Evolutionary conservation across 2,797 vertebrate genomes (phyloP), one percentile per base, ranked within the genome.

Genomic region (Rhodeus uyekii): DNA sequence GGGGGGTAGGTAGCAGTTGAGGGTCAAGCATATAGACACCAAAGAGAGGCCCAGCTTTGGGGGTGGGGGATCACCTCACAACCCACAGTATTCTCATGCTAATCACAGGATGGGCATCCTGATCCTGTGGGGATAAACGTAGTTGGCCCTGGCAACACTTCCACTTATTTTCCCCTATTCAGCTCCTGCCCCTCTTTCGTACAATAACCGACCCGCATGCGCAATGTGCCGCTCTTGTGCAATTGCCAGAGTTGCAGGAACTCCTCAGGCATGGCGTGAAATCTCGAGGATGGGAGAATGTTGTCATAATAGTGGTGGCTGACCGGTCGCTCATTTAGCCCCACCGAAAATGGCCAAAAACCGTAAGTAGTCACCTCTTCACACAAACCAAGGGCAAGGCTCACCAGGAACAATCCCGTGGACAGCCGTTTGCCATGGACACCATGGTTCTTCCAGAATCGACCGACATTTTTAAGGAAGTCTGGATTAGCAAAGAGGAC

Each of bases 251-350:
- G 96, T 88, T 97, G 97, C 29, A 98, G 92, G 36, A 99, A 99
- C 89, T 99, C 98, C 90, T 99, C 98, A 0, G 98, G 97, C 98
- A 99, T 99, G 87, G 98, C 95, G 0, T 99, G 98, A 92, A 97
- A 97, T 64, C 96, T 95, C 0, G 94, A 95, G 71, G 94, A 94
- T 0, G 98, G 98, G 89, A 96, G 90, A 74, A 98, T 94, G 36
- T 99, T 97, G 90, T 99, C 98, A 8, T 99, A 99, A 92, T 99
- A 99, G 72, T 99, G 98, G 80, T 99, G 98, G 90, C 97, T 98
- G 90, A 99, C 94, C 7, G 95, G 95, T 61, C 87, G 92, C 80
- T 95, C 92, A 0, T 90, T 94, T 88, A 97, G 92, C 88, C 94
- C 96, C 27, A 96, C 88, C 0, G 96, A 95, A 90, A 99, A 99